Evolutionary conservation across 1,140 invertebrate genomes (phyloP).

Genomic region (Pachyrhynchus sulphureomaculatus): DNA sequence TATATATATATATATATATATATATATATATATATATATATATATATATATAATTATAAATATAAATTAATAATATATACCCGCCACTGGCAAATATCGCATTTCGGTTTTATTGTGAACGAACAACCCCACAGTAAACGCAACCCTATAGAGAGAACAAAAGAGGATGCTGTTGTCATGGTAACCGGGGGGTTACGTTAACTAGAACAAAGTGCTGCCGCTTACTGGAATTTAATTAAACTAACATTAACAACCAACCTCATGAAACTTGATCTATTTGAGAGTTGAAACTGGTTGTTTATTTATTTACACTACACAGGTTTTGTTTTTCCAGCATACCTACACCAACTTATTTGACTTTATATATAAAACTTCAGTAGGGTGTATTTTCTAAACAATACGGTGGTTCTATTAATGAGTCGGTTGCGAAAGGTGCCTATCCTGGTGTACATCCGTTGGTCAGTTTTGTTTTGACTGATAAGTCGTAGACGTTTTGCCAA

Average conservation of each 20-base stretch:
- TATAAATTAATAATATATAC: background rate
- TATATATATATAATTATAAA: background rate
- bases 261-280: background rate
- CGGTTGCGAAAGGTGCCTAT: too few species aligned
- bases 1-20: background rate
- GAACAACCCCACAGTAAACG: constrained; percentile 27
- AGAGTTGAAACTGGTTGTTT: too few species aligned
- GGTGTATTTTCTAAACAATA: too few species aligned
- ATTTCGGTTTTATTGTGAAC: constrained; percentile 19
- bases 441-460: too few species aligned
- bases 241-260: background rate
- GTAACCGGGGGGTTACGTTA: constrained; percentile 29
- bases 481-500: too few species aligned
- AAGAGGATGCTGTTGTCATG: constrained; percentile 41
- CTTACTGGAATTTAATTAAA: constrained; percentile 33
- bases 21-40: constrained; percentile 4
- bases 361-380: too few species aligned
- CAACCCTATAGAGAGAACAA: constrained; percentile 39
- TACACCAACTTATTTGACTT: too few species aligned
- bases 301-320: too few species aligned
- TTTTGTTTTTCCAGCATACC: too few species aligned
- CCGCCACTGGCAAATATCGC: constrained; percentile 22
- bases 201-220: constrained; percentile 33
- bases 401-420: too few species aligned
- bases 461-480: too few species aligned